Evolutionary conservation across 2,888 invertebrate species (phyloP), one percentile per base, ranked within the genome.

Genomic region (Drosophila recens): DNA sequence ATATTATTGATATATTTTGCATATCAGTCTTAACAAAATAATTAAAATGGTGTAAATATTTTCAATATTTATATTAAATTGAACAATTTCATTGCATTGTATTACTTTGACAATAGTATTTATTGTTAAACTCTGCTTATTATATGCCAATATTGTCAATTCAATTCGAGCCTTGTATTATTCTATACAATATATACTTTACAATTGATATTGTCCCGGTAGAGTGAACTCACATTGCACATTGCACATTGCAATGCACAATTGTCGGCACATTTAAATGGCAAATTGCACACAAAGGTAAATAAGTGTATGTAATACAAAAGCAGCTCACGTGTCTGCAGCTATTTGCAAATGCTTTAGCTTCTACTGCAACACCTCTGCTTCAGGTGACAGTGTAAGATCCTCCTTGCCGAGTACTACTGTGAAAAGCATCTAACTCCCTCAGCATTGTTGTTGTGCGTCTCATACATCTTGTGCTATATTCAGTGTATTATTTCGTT

Each of bases 281-380:
- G 87, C 81, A 85, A 85, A 85, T 85, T 85, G 87, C 78, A 82
- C 71, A 67, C 78, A 72, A 71, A 72, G 65, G 80, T 67, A 78
- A 75, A 81, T 73, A 70, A 48, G 48, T 48, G 38, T 30, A 46
- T 45, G 38, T 46, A 58, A 59, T 57, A 70, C 46, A 65, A 58
- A 62, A 62, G 42, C 48, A 65, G 58, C 71, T 74, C 70, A 77
- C 77, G 79, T 78, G 70, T 74, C 76, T 78, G 67, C 10, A 30
- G 63, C 56, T 64, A 67, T 75, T 75, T 75, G 72, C 68, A 56
- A 67, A 57, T 36, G 34, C 52, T 52, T 46, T 45, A 36, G 43
- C 49, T 38, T 42, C 33, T 33, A 20, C 49, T 15, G 9, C 59
- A 53, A 53, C 48, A 43, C 62, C n/a, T 53, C 53, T 13, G 9